Percentiles rank a stretch among this genome's conserved stretches.
Evolutionary conservation across 2,797 vertebrate species (phyloP).

Genomic region (Leucoraja ocellata): DNA sequence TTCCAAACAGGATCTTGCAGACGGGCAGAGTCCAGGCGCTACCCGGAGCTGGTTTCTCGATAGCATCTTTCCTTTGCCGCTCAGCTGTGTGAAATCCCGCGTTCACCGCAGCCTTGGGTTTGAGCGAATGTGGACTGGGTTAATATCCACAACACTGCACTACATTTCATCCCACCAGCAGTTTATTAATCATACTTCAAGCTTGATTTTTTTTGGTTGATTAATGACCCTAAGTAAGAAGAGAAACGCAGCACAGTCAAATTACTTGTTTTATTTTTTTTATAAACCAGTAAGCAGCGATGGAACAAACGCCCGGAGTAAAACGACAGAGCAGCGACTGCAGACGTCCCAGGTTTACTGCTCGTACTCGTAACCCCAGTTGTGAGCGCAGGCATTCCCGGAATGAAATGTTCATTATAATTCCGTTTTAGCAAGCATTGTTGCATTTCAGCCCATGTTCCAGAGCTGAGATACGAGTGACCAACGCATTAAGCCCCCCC

Average conservation of each 20-base stretch:
- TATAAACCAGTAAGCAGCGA: neutral
- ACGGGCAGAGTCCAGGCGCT: neutral
- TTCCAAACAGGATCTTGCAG: neutral
- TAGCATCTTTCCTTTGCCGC: neutral
- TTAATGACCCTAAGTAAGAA: neutral
- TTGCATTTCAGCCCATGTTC: neutral
- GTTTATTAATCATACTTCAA: neutral
- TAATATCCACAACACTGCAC: neutral
- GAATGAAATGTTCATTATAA: neutral
- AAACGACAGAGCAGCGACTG: neutral
- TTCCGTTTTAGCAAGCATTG: neutral
- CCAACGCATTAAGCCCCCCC: neutral
- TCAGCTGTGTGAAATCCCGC: neutral
- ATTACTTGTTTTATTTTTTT: neutral
- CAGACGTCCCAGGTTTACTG: neutral
- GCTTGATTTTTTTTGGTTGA: neutral
- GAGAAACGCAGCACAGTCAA: neutral
- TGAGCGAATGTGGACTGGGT: neutral
- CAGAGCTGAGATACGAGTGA: neutral
- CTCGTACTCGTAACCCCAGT: neutral
- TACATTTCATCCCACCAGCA: neutral
- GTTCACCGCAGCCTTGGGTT: neutral
- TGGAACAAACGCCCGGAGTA: neutral
- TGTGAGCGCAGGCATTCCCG: neutral
- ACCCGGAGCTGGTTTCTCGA: neutral